Conservation (phyloP, 2,113 vertebrate genomes). For the Sturnus vulgaris region DNA sequence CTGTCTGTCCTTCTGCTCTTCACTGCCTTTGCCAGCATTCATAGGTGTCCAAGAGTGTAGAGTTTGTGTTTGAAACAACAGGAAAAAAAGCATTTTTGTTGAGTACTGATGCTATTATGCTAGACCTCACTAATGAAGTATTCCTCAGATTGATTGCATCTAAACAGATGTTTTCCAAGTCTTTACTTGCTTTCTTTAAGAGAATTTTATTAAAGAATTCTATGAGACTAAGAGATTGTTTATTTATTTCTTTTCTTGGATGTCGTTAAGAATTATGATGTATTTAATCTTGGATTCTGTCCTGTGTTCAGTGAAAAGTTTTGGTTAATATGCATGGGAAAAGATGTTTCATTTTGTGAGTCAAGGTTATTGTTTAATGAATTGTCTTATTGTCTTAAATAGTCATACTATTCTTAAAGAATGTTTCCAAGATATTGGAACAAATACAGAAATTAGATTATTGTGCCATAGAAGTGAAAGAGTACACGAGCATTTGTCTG, state of each 20-base stretch:
- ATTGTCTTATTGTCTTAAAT: background rate
- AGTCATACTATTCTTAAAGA: background rate
- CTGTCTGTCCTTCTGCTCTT: background rate
- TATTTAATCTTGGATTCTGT: background rate
- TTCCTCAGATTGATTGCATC: background rate
- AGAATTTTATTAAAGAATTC: background rate
- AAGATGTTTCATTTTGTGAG: background rate
- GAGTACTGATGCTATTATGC: background rate
- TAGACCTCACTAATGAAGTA: background rate
- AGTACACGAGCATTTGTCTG: background rate
- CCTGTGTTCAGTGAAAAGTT: background rate
- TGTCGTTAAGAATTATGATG: background rate
- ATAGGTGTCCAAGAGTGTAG: background rate
- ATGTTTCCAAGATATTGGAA: background rate
- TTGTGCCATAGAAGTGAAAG: background rate
- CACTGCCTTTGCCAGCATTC: background rate
- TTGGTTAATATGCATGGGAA: background rate
- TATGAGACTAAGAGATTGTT: background rate
- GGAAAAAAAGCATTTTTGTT: background rate
- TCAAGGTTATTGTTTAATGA: background rate
- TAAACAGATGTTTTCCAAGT: background rate
- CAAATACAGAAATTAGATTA: background rate
- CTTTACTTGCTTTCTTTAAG: background rate
- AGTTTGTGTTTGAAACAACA: background rate
- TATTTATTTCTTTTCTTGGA: background rate